Conservation (phyloP, 2,113 vertebrate species). For the Triplophysa dalaica region DNA sequence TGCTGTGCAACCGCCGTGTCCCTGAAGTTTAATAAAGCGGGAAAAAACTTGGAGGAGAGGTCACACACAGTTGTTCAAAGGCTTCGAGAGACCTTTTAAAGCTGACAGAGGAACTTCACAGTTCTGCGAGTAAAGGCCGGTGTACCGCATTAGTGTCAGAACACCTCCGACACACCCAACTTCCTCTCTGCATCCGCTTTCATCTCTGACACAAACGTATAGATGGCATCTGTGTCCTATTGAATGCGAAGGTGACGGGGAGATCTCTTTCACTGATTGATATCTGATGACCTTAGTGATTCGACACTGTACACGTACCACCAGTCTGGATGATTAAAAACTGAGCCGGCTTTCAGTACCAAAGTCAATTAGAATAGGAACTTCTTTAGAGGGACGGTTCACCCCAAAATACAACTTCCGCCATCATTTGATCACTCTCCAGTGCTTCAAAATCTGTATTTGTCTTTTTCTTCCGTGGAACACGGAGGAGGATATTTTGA, state of each 20-base stretch:
- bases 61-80: slow-evolving; percentile 74
- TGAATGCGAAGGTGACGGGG: slow-evolving; percentile 71
- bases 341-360: too few relatives aligned
- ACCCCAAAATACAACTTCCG: too few relatives aligned
- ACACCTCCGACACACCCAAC: slow-evolving; percentile 60
- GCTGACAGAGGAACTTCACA: slow-evolving; percentile 78
- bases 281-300: slow-evolving; percentile 63
- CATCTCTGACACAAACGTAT: slow-evolving; percentile 81
- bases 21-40: slow-evolving; percentile 64
- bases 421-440: too few relatives aligned
- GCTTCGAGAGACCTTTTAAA: slow-evolving; percentile 72
- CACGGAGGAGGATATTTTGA: too few relatives aligned
- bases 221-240: slow-evolving; percentile 66
- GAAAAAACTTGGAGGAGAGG: slow-evolving; percentile 50
- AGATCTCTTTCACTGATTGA: slow-evolving; percentile 58
- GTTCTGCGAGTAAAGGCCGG: slow-evolving; percentile 78
- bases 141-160: slow-evolving; percentile 80
- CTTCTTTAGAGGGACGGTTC: too few relatives aligned
- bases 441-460: too few relatives aligned
- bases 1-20: slow-evolving; percentile 55
- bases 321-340: background rate
- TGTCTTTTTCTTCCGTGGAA: too few relatives aligned
- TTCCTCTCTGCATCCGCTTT: slow-evolving; percentile 76
- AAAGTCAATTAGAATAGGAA: too few relatives aligned
- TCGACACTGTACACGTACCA: background rate